A percentile compares a stretch with the other conserved stretches of the same genome.
Conservation (phyloP, 2,113 vertebrate genomes). For the Melanotaenia duboulayi region DNA sequence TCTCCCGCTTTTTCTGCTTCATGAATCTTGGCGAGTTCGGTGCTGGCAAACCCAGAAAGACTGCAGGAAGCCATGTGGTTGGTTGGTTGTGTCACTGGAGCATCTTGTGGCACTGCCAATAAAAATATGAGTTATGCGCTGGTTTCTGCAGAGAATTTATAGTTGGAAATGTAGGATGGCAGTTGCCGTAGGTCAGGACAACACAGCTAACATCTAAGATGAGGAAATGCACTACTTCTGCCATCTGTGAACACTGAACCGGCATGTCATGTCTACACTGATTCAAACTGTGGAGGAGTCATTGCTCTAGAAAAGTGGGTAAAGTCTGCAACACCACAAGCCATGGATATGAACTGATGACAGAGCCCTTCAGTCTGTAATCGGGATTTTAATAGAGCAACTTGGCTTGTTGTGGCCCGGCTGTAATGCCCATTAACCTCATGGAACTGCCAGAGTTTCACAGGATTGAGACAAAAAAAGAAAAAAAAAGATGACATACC, state of each 20-base stretch:
- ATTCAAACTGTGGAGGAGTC: slow-evolving; percentile 20
- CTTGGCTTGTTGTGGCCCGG: slow-evolving; percentile 2
- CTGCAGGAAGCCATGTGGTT: slow-evolving; percentile 38
- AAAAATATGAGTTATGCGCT: neutral
- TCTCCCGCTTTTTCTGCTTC: slow-evolving; percentile 47
- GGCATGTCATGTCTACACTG: slow-evolving; percentile 46
- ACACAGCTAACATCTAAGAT: neutral
- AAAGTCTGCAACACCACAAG: slow-evolving; percentile 23
- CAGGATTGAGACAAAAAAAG: slow-evolving; percentile 14
- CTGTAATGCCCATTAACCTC: slow-evolving; percentile 60
- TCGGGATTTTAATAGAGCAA: slow-evolving; percentile 36
- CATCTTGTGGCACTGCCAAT: slow-evolving; percentile 11
- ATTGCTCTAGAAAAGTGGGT: slow-evolving; percentile 6
- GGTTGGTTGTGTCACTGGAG: neutral
- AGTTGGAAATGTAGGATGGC: slow-evolving; percentile 25
- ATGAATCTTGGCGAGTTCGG: slow-evolving; percentile 17
- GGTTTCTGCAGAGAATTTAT: neutral
- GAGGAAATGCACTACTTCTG: slow-evolving; percentile 1
- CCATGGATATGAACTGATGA: slow-evolving; percentile 40
- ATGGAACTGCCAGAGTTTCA: slow-evolving; percentile 48
- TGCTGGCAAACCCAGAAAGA: slow-evolving; percentile 5
- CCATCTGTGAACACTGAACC: slow-evolving; percentile 53
- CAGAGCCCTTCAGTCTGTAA: slow-evolving; percentile 67
- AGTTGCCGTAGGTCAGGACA: slow-evolving; percentile 6
- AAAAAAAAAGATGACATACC: slow-evolving; percentile 2